Conservation (phyloP, 2,797 vertebrate genomes). For the Clarias platycephalus region DNA sequence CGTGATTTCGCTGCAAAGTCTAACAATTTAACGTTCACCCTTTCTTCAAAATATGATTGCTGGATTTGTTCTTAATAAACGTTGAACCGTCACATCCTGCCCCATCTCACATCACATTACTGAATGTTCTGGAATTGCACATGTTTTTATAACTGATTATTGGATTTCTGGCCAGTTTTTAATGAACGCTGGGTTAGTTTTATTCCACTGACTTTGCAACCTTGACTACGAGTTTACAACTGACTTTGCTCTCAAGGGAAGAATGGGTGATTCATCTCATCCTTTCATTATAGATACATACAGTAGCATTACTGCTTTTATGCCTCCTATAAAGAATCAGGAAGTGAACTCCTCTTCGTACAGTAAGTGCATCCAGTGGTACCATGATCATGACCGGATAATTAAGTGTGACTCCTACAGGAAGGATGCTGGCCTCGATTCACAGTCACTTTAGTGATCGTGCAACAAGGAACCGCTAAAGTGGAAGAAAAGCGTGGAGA, state of each 20-base stretch:
- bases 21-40: background rate
- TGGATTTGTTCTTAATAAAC: background rate
- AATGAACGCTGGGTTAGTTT: background rate
- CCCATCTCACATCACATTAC: background rate
- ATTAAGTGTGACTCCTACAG: constrained; percentile 13
- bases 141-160: background rate
- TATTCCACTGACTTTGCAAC: background rate
- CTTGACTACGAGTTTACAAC: background rate
- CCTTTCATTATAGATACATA: background rate
- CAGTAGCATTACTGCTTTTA: background rate
- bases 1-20: background rate
- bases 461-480: background rate
- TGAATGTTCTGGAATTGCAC: background rate
- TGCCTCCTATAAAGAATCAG: constrained; percentile 1
- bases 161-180: background rate
- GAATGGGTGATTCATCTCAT: constrained; percentile 8
- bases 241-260: background rate
- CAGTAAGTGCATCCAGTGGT: background rate
- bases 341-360: background rate
- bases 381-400: background rate
- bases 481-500: background rate
- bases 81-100: background rate
- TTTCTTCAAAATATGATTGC: background rate
- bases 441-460: background rate
- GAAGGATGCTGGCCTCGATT: constrained; percentile 4